Conservation (phyloP, 2,113 vertebrate species). For the Periophthalmus modestus region DNA sequence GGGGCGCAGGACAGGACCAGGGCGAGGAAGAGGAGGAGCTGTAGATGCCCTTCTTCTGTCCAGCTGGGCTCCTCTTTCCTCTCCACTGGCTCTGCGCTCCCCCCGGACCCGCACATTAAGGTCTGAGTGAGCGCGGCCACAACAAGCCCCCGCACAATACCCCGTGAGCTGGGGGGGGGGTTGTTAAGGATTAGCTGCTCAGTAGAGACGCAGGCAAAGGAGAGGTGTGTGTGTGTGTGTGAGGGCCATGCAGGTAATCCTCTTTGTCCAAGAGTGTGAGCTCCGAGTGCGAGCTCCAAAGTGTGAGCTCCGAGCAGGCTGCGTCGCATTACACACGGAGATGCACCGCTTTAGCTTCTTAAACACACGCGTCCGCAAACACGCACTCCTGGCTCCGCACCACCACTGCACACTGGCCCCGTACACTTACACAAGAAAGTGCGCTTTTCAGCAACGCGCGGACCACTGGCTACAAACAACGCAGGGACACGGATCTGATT, state of each 20-base stretch:
- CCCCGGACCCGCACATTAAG: no score
- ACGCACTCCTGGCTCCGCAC: conserved; percentile 52
- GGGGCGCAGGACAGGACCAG: no score
- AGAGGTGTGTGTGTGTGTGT: conserved; percentile 55
- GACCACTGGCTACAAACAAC: no score
- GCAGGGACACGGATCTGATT: no score
- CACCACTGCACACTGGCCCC: conserved; percentile 47
- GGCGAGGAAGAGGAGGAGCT: no score
- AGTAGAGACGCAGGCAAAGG: conserved; percentile 68
- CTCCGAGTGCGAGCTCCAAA: conserved; percentile 33
- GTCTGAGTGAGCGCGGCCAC: no score
- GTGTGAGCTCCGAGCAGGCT: conserved; percentile 30
- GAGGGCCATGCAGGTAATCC: conserved; percentile 72
- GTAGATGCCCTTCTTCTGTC: no score
- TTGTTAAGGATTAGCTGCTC: conserved; percentile 77
- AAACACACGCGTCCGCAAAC: conserved; percentile 48
- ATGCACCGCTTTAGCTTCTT: conserved; percentile 64
- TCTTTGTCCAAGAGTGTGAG: conserved; percentile 50
- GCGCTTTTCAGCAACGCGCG: conserved; percentile 49
- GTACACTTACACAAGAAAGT: conserved; percentile 50
- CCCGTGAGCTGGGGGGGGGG: conserved; percentile 66
- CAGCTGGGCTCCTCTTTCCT: no score
- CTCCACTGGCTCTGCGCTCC: no score
- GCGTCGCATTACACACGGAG: no score
- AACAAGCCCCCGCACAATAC: conserved; percentile 71